Base-by-base conservation (phyloP, 2,888 invertebrate species). In the Ichneumoninae sp. region DNA sequence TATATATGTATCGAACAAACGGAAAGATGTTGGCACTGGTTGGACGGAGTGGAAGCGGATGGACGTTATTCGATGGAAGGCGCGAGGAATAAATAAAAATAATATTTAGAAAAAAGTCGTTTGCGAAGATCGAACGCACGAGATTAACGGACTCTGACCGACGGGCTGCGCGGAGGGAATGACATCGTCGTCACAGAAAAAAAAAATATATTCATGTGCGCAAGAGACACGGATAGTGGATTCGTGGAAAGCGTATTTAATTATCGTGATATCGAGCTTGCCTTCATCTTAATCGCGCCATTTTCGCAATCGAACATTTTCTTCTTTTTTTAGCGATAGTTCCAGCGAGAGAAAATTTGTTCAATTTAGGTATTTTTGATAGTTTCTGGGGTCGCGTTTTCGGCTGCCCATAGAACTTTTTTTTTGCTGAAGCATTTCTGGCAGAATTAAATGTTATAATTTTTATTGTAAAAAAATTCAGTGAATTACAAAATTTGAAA, bases 131-230 rank as follows among this genome's bases (percentile, higher is more conserved):
- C 57, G 66, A 36, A 85, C 77, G 74, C 80, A 70, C 83, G 74
- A 85, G 80, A 76, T 70, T 80, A 74, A 80, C 77, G 85, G 73
- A 60, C 73, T 73, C 60, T 60, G 60, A 60, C 22, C 73, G 26
- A 44, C 60, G 44, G 54, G 22, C 16, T 13, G 22, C 30, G 60
- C 22, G 16, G 19, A 44, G 60, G 73, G 19, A 22, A 40, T 73
- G 73, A 73, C 57, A 54, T 54, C 57, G 71, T 57, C 19, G 26
- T 54, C 26, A 36, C 44, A 1, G 44, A 44, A 44, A 57, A 22
- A 26, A 60, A 60, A 44, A 60, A 7, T 40, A 40, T 19, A 4
- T 19, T 0, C n/a, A 54, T 1, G 3, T 19, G n/a, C 33, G 65
- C 40, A 19, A 10, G 26, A 22, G 57, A 57, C 26, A 8, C 57